Evolutionary conservation across 2,888 invertebrate species (phyloP).

Genomic region (Carcina quercana): DNA sequence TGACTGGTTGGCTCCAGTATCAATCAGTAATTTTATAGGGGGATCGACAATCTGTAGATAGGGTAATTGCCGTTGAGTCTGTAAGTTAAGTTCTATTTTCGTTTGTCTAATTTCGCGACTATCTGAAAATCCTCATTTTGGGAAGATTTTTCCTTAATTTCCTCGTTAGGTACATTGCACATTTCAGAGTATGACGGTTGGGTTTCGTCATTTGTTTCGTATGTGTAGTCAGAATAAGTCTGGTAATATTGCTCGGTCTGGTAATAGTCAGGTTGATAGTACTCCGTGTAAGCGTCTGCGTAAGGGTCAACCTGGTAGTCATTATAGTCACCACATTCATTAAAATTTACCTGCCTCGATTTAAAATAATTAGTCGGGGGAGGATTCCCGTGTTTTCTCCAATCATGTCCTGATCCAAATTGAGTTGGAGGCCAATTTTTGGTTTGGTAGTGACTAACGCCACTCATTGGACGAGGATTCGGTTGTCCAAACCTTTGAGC

Average conservation of each 20-base stretch:
- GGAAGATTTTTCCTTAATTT: no score
- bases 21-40: conserved; percentile 13
- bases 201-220: no score
- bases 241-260: no score
- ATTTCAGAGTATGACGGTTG: no score
- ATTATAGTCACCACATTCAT: conserved; percentile 13
- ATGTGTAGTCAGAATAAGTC: no score
- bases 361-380: conserved; percentile 19
- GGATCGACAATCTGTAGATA: conserved; percentile 11
- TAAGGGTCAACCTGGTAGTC: no score
- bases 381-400: conserved; percentile 13
- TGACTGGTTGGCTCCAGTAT: conserved; percentile 8
- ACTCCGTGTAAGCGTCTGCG: no score
- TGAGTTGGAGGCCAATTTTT: conserved; percentile 2
- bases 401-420: no score
- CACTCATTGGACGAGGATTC: conserved; percentile 11
- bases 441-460: conserved; percentile 4
- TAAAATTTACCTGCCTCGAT: conserved; percentile 15
- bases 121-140: not conserved
- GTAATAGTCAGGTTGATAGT: no score
- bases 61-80: conserved; percentile 13
- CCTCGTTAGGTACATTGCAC: no score
- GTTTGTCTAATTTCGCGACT: not conserved
- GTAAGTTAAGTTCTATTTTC: conserved; percentile 14
- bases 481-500: not conserved